phyloP scores from a whole-genome alignment of 2,888 invertebrate genomes.

The Acanthosepion esculentum region DNA sequence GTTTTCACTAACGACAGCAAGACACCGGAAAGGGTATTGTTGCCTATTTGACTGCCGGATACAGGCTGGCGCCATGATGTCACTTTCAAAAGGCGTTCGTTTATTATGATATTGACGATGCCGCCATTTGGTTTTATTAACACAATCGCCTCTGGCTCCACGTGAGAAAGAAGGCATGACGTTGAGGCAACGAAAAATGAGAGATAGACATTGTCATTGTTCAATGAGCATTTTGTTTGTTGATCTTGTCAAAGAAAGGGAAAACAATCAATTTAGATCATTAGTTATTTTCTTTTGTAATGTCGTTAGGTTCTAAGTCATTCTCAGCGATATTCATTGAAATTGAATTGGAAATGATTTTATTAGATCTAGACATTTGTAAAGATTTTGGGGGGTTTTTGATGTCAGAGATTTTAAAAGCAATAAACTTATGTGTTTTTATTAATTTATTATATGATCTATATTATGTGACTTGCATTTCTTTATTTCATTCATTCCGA shows the following conservation, averaged over 20 bases:
- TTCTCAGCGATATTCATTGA: no score
- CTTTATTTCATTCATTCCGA: no score
- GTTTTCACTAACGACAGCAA: not conserved
- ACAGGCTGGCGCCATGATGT: not conserved
- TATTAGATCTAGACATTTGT: no score
- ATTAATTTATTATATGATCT: no score
- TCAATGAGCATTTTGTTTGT: not conserved
- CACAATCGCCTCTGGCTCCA: not conserved
- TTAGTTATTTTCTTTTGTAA: no score
- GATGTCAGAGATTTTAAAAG: no score
- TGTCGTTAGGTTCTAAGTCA: no score
- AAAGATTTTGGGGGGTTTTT: no score
- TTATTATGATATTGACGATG: not conserved
- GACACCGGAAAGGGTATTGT: not conserved
- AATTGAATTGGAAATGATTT: no score
- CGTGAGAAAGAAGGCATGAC: not conserved
- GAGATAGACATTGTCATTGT: not conserved
- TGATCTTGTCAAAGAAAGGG: not conserved
- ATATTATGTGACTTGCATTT: no score
- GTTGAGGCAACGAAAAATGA: not conserved
- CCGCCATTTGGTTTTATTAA: not conserved
- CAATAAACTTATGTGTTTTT: no score
- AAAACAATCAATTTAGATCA: not conserved
- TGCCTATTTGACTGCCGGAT: constrained; percentile 11
- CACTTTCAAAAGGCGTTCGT: not conserved